Conservation (phyloP, 2,888 invertebrate genomes). For the Phengaris arion region DNA sequence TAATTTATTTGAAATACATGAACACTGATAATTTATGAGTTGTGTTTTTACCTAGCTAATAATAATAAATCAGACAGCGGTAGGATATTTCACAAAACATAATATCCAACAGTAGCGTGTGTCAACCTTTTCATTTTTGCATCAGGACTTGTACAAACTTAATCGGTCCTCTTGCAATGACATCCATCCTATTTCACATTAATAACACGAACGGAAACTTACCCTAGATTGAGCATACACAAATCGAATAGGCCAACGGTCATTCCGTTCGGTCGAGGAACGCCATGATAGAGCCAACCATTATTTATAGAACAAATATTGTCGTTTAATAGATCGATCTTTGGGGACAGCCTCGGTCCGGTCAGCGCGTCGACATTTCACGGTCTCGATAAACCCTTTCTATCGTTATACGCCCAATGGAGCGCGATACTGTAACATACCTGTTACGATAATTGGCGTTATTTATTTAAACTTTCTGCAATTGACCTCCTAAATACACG, state of each 20-base stretch:
- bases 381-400: conserved; percentile 16
- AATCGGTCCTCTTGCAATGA: too few species aligned
- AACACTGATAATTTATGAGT: too few species aligned
- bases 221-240: not conserved
- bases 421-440: not conserved
- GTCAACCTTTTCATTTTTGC: too few species aligned
- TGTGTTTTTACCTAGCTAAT: too few species aligned
- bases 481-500: not conserved
- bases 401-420: conserved; percentile 15
- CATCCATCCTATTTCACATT: too few species aligned
- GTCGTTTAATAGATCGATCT: conserved; percentile 24
- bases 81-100: too few species aligned
- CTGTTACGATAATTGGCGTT: not conserved
- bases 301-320: conserved; percentile 6
- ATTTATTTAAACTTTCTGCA: not conserved
- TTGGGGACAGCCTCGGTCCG: conserved; percentile 21
- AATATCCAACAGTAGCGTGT: too few species aligned
- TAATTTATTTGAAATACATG: too few species aligned
- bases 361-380: conserved; percentile 27
- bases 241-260: not conserved
- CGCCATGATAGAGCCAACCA: not conserved
- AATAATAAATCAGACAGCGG: too few species aligned
- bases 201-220: too few species aligned
- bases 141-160: too few species aligned
- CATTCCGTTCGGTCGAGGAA: not conserved